Evolutionary conservation across 2,113 vertebrate genomes (phyloP).

Genomic region (Mandrillus leucophaeus): DNA sequence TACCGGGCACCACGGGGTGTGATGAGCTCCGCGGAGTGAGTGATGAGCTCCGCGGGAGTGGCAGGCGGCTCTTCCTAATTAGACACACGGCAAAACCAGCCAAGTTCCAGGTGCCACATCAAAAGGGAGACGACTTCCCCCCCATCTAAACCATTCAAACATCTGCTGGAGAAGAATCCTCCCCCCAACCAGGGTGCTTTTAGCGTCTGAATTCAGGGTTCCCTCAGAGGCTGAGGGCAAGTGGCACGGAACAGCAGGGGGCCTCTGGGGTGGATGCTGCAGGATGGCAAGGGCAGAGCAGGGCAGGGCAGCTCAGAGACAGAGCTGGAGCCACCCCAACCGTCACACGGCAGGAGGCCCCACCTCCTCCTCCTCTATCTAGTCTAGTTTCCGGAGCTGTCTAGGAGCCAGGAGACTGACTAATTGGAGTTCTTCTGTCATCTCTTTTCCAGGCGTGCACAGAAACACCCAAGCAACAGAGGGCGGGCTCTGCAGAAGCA

Average conservation of each 20-base stretch:
- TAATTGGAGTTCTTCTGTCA: constrained; percentile 31
- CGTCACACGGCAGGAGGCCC: neutral
- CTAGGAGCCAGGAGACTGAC: constrained; percentile 44
- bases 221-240: neutral
- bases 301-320: neutral
- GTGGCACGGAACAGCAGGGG: neutral
- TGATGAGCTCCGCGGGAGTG: neutral
- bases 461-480: constrained; percentile 11
- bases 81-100: neutral
- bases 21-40: neutral
- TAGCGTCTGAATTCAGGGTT: neutral
- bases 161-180: neutral
- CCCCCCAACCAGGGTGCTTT: neutral
- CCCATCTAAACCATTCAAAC: neutral
- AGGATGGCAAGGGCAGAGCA: neutral
- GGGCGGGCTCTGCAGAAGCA: neutral
- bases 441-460: neutral
- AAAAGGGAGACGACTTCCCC: neutral
- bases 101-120: neutral
- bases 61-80: neutral
- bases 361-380: neutral
- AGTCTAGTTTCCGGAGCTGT: constrained; percentile 43
- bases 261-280: neutral
- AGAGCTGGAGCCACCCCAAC: neutral
- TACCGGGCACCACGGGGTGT: neutral